Percentiles rank a stretch among this genome's conserved stretches.
Conservation (phyloP, 2,113 vertebrate genomes). For the Xiphorhynchus elegans region DNA sequence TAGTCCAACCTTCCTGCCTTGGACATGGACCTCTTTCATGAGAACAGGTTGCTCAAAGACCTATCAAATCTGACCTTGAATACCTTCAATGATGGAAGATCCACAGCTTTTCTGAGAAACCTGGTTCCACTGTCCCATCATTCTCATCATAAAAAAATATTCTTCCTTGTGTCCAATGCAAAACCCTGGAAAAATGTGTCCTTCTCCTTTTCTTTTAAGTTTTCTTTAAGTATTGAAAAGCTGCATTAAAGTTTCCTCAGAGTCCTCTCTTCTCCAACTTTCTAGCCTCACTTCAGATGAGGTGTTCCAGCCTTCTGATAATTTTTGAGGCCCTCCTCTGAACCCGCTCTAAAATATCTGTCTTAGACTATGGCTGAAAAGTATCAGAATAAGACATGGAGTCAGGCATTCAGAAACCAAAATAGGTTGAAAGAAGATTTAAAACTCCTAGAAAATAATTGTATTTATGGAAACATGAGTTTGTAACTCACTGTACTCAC, state of each 20-base stretch:
- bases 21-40: neutral
- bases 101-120: neutral
- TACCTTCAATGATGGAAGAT: neutral
- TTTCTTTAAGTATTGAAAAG: neutral
- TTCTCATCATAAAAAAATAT: neutral
- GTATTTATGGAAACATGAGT: neutral
- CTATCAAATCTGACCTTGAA: neutral
- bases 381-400: neutral
- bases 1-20: neutral
- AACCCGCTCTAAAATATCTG: neutral
- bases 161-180: neutral
- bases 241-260: neutral
- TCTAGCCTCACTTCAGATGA: neutral
- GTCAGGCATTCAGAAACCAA: neutral
- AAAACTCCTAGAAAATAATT: neutral
- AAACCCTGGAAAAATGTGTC: neutral
- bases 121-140: neutral
- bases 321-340: neutral
- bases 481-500: neutral
- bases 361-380: neutral
- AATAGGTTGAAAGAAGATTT: neutral
- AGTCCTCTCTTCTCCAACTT: neutral
- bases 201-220: neutral
- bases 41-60: neutral
- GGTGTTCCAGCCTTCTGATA: neutral